Base-by-base conservation (phyloP, 64 coral and sea anemone genomes). In the Stichodactyla mertensii region DNA sequence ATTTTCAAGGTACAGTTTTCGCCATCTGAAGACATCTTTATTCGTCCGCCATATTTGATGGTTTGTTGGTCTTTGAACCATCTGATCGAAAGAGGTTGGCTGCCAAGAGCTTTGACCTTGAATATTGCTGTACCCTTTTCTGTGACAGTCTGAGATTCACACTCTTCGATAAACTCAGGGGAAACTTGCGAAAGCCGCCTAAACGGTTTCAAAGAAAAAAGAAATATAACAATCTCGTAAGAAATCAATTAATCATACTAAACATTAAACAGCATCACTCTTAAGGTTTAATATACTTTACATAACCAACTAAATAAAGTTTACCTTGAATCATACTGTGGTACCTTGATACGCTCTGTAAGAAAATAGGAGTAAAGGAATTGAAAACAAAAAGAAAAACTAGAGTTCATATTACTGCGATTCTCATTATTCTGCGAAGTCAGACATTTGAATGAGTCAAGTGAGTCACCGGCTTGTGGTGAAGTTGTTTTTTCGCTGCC, bases 1-100 rank as follows among this genome's bases (percentile, higher is more conserved):
- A 97, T 90, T 57, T 90, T 93, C 14, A 97, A 79, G n/a, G 88
- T 86, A 58, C 94, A 97, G 6, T 87, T 88, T 60, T 97, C 91
- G 10, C 94, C 94, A 58, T 97, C 94, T 45, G 91, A 92, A 16
- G 94, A 97, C 94, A 97, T 93, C 52, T 97, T 97, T 18, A 74
- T 31, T 11, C 86, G 91, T 18, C 53, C 86, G 36, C 91, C 94
- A 55, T 93, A 97, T 54, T 88, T 90, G 23, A 97, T 92, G 16
- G 91, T 90, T 60, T 93, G 89, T 22, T 92, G 59, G 55, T 97
- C 89, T 80, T 97, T 97, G 57, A 93, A 97, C 94, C 94, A 97
- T 59, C 91, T 89, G 55, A 97, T 93, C 79, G 91, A 89, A 27
- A 97, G 57, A 22, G 94, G 94, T 78, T 97, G 94, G 88, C 91